Percentiles rank a stretch among this genome's conserved stretches.
Evolutionary conservation across 2,113 vertebrate genomes (phyloP).

Genomic region (Phoenicopterus ruber): DNA sequence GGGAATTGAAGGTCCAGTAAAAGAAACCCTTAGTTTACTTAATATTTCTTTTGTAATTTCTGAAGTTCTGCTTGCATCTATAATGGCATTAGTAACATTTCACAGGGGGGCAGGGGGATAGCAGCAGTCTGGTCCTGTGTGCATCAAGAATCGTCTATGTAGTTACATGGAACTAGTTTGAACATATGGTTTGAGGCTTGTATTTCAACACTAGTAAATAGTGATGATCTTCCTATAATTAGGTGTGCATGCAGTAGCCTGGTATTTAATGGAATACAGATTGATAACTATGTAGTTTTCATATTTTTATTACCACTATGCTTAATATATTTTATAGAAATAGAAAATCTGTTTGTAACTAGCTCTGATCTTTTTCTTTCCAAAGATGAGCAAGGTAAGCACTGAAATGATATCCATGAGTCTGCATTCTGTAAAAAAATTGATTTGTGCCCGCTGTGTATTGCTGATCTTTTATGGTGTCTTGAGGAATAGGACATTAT

Average conservation of each 20-base stretch:
- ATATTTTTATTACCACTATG: neutral
- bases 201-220: neutral
- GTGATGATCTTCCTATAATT: neutral
- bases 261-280: neutral
- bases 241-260: neutral
- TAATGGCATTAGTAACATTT: neutral
- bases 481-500: neutral
- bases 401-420: neutral
- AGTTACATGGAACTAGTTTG: neutral
- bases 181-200: neutral
- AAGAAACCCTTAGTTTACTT: neutral
- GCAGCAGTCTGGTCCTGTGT: neutral
- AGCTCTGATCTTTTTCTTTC: neutral
- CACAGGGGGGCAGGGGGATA: fast-evolving
- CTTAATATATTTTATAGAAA: neutral
- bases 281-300: neutral
- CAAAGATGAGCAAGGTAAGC: neutral
- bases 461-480: neutral
- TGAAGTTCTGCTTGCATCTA: neutral
- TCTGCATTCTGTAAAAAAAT: neutral
- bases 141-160: fast-evolving
- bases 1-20: neutral
- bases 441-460: neutral
- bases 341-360: neutral
- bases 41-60: neutral